These are phyloP conservation scores for Forpus xanthops DNA, from an alignment of 2,797 vertebrate species.

Conservation along the genomic window DNA sequence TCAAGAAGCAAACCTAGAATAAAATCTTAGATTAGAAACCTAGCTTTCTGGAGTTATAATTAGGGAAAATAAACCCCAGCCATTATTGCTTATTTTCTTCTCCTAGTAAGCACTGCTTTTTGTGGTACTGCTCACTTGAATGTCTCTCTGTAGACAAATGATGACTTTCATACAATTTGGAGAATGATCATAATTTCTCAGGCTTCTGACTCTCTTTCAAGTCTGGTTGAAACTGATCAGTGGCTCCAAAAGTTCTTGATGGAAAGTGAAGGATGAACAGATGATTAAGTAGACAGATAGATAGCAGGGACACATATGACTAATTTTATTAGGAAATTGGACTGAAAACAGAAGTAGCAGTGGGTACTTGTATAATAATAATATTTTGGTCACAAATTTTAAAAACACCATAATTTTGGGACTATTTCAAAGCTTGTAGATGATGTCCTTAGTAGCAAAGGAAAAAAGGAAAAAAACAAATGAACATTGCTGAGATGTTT, in stretches of 20 bases:
- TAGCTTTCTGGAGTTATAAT: neutral
- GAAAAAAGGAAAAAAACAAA: neutral
- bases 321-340: constrained; percentile 23
- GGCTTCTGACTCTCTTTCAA: neutral
- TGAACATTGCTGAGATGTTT: neutral
- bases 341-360: neutral
- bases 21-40: neutral
- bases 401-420: neutral
- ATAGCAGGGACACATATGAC: constrained; percentile 6
- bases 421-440: neutral
- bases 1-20: neutral
- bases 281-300: constrained; percentile 22
- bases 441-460: neutral
- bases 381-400: neutral
- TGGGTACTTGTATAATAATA: neutral
- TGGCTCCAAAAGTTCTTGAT: constrained; percentile 10
- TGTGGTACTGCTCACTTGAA: neutral
- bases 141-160: neutral
- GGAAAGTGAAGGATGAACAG: constrained; percentile 14
- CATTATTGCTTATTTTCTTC: neutral
- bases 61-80: neutral
- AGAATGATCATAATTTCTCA: neutral
- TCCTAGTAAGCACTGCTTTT: neutral
- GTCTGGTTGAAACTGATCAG: neutral
- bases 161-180: neutral